Percentiles rank a stretch among this genome's conserved stretches.
Evolutionary conservation across 2,888 invertebrate species (phyloP).

Genomic region (Lithosia quadra): DNA sequence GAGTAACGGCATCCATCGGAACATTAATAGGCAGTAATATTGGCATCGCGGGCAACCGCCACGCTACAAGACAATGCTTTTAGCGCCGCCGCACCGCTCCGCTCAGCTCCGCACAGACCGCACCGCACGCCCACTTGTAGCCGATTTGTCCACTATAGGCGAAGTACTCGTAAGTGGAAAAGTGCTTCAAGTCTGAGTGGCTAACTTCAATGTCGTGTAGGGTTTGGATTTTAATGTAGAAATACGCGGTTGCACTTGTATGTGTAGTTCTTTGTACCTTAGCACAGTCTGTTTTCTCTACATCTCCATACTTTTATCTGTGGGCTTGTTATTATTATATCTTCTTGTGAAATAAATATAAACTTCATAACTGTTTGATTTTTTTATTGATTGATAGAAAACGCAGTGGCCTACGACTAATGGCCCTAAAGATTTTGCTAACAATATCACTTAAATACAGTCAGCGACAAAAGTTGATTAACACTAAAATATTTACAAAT

Average conservation of each 20-base stretch:
- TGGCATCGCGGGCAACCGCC: conserved; percentile 38
- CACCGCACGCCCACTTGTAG: conserved; percentile 50
- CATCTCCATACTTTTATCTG: too few species aligned
- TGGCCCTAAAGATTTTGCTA: too few species aligned
- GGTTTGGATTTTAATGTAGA: conserved; percentile 1
- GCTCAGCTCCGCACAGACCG: conserved; percentile 17
- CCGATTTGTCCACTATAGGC: conserved; percentile 54
- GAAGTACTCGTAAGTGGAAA: conserved; percentile 49
- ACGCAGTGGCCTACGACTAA: too few species aligned
- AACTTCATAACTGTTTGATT: too few species aligned
- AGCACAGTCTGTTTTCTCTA: too few species aligned
- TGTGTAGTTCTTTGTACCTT: not conserved
- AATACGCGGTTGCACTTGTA: conserved; percentile 2
- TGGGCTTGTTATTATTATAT: too few species aligned
- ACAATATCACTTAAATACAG: too few species aligned
- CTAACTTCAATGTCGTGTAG: conserved; percentile 36
- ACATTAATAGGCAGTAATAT: conserved; percentile 34
- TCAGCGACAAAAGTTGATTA: too few species aligned
- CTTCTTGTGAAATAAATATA: too few species aligned
- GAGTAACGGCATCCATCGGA: conserved; percentile 28
- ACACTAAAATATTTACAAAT: too few species aligned
- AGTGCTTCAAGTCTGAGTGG: conserved; percentile 49
- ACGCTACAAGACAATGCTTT: conserved; percentile 72
- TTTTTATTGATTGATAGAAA: too few species aligned
- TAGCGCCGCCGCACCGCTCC: conserved; percentile 51